These are phyloP conservation scores for Malurus elegans DNA, from an alignment of 2,113 vertebrate genomes.

Conservation along the genomic window DNA sequence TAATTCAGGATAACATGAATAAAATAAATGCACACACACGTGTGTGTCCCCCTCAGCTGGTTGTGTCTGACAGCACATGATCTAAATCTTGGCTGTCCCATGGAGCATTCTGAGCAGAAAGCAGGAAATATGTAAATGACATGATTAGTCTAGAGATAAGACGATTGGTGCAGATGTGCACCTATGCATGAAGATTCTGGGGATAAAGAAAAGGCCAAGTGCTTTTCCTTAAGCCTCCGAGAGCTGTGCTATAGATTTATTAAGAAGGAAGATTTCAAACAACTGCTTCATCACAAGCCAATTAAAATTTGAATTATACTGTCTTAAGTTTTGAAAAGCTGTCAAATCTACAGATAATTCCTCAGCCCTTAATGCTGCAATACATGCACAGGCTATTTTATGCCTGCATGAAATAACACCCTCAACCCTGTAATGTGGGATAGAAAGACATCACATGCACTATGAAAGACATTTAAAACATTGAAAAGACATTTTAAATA, in stretches of 20 bases:
- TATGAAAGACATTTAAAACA: neutral
- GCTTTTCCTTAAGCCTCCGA: slow-evolving; percentile 28
- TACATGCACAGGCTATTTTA: neutral
- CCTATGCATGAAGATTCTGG: slow-evolving; percentile 5
- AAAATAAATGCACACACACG: neutral
- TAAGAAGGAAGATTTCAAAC: neutral
- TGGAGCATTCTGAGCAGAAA: neutral
- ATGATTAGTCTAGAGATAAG: slow-evolving; percentile 41
- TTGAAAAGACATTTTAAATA: no score
- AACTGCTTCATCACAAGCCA: slow-evolving; percentile 2
- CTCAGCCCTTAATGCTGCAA: neutral
- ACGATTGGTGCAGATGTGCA: neutral
- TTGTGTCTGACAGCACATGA: neutral
- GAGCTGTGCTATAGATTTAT: neutral
- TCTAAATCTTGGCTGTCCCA: neutral
- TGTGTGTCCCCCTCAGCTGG: neutral
- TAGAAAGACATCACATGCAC: neutral
- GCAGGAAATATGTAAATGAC: slow-evolving; percentile 28
- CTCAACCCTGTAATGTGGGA: neutral
- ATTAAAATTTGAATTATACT: slow-evolving; percentile 43
- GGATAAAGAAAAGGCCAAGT: slow-evolving; percentile 32
- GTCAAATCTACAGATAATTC: neutral
- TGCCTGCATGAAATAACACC: neutral
- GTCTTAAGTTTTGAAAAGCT: slow-evolving; percentile 14
- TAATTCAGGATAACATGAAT: neutral